These are phyloP conservation scores for Phalacrocorax brasilianus DNA, from an alignment of 2,113 vertebrate genomes.

Conservation along the genomic window DNA sequence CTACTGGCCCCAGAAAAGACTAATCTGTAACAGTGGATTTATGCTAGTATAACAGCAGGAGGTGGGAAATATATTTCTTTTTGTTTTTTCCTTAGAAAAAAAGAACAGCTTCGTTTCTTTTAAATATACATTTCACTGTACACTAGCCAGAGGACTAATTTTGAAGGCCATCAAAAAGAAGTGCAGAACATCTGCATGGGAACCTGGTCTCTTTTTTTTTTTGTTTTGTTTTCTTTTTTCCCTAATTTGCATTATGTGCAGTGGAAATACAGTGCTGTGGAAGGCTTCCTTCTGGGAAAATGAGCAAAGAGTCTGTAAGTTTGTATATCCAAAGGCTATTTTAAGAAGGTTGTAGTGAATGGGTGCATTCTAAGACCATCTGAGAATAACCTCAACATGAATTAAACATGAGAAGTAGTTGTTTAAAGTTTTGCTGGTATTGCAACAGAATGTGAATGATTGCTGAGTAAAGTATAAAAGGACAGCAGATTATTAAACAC, in stretches of 20 bases:
- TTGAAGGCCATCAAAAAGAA: conserved; percentile 15
- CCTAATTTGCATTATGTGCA: conserved; percentile 39
- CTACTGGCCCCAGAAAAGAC: background rate
- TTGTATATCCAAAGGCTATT: conserved; percentile 64
- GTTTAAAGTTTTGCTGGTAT: conserved; percentile 57
- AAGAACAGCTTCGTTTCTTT: background rate
- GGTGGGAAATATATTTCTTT: background rate
- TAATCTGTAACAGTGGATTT: background rate
- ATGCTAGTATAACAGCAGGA: background rate
- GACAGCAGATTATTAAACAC: conserved; percentile 48
- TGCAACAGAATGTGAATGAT: conserved; percentile 51
- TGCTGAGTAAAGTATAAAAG: conserved; percentile 47
- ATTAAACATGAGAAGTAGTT: conserved; percentile 62
- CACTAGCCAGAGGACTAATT: background rate
- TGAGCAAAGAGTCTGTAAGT: conserved; percentile 44
- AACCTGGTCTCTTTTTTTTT: background rate
- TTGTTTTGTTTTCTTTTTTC: background rate
- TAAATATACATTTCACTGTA: background rate
- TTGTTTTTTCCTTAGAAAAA: background rate
- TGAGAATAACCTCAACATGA: conserved; percentile 54
- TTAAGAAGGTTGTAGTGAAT: conserved; percentile 60
- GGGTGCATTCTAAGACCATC: conserved; percentile 37
- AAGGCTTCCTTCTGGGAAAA: conserved; percentile 61
- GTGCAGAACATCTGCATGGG: conserved; percentile 43
- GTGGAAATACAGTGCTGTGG: conserved; percentile 49